Evolutionary conservation across 1,140 invertebrate genomes (phyloP).

Genomic region (Leptonema lineaticorne): DNA sequence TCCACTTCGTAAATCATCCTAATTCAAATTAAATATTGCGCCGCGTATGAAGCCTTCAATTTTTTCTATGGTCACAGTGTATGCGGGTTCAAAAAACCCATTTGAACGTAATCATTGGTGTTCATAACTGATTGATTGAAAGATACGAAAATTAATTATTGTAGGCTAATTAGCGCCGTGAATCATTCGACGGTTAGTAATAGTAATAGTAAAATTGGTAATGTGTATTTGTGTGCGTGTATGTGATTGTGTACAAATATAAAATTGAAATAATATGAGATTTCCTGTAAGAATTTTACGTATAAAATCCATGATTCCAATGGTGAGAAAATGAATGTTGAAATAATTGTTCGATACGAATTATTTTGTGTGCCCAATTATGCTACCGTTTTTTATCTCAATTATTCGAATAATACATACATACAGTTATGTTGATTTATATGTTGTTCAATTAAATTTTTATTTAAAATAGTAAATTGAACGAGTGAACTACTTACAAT

Average conservation of each 20-base stretch:
- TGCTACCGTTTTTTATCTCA: too few relatives aligned
- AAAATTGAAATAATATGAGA: not conserved
- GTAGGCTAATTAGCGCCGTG: not conserved
- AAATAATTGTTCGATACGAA: constrained; percentile 5
- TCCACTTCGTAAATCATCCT: constrained; percentile 1
- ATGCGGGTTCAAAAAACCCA: not conserved
- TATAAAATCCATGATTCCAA: not conserved
- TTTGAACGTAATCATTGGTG: constrained; percentile 1
- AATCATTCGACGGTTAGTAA: not conserved
- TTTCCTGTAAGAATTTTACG: constrained; percentile 10
- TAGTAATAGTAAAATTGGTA: not conserved
- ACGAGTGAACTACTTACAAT: too few relatives aligned
- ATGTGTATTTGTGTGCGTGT: too few relatives aligned
- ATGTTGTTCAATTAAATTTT: too few relatives aligned
- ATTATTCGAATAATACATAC: too few relatives aligned
- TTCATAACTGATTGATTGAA: constrained; percentile 9
- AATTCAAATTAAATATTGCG: constrained; percentile 1
- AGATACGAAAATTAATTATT: constrained; percentile 17
- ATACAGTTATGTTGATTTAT: too few relatives aligned
- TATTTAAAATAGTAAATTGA: too few relatives aligned
- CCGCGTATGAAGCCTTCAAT: not conserved
- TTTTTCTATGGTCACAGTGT: not conserved
- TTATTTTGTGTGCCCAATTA: too few relatives aligned
- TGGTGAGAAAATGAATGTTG: not conserved
- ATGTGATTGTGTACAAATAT: too few relatives aligned